A percentile compares a stretch with the other conserved stretches of the same genome.
phyloP scores from a whole-genome alignment of 2,888 invertebrate genomes.

The Dusona sp. region DNA sequence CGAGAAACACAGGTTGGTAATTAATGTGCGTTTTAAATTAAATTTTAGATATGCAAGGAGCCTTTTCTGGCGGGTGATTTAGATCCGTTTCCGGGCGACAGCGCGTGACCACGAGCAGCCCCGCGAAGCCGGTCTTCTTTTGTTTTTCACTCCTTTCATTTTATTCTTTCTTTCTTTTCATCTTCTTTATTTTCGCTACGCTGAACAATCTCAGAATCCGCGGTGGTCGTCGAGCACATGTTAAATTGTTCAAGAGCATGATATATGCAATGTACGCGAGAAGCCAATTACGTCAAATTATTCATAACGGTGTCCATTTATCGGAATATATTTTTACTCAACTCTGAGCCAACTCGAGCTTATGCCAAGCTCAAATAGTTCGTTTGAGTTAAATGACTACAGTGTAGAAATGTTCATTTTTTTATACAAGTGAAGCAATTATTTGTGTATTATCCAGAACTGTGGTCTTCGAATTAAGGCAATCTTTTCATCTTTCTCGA shows the following conservation, averaged over 20 bases:
- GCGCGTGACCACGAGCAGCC: slow-evolving; percentile 74
- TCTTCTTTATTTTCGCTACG: slow-evolving; percentile 53
- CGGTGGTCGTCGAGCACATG: slow-evolving; percentile 27
- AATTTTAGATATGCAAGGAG: slow-evolving; percentile 31
- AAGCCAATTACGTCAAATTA: slow-evolving; percentile 49
- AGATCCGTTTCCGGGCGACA: slow-evolving; percentile 78
- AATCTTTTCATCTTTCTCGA: no score
- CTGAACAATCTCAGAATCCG: slow-evolving; percentile 42
- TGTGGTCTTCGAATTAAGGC: no score
- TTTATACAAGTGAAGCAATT: no score
- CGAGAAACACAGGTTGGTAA: slow-evolving; percentile 55
- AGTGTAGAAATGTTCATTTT: no score
- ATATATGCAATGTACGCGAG: slow-evolving; percentile 31
- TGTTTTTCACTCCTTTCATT: slow-evolving; percentile 34
- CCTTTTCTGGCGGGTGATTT: slow-evolving; percentile 52
- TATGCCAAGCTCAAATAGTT: neutral
- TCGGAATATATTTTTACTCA: slow-evolving; percentile 22
- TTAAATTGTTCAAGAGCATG: slow-evolving; percentile 46
- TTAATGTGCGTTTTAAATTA: slow-evolving; percentile 67
- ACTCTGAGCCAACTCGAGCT: neutral
- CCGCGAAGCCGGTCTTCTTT: slow-evolving; percentile 38
- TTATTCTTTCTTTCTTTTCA: slow-evolving; percentile 18
- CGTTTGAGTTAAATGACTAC: neutral
- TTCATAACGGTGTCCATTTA: slow-evolving; percentile 37
- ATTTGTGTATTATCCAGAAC: no score